These are phyloP conservation scores for Abrostola tripartita DNA, from an alignment of 2,888 invertebrate genomes.

Conservation along the genomic window DNA sequence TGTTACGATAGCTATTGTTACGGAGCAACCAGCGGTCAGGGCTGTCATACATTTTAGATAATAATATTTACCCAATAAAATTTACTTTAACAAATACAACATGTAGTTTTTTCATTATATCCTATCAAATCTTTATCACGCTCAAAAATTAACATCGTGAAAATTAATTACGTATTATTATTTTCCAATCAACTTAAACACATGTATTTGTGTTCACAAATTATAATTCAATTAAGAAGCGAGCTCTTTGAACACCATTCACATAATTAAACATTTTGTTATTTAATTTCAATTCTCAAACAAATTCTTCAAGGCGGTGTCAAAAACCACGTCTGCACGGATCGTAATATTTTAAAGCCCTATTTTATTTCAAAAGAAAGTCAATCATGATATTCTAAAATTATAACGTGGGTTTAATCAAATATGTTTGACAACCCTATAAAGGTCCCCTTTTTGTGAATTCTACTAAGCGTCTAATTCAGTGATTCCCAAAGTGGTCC, in stretches of 20 bases:
- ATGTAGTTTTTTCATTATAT: slow-evolving; percentile 23
- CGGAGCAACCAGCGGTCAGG: slow-evolving; percentile 73
- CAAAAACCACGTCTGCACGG: neutral
- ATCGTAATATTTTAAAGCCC: neutral
- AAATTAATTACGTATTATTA: slow-evolving; percentile 50
- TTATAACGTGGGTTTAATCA: neutral
- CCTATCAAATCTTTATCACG: slow-evolving; percentile 30
- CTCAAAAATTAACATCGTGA: slow-evolving; percentile 38
- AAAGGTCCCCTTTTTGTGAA: slow-evolving; percentile 68
- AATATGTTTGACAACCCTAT: slow-evolving; percentile 66
- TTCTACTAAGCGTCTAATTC: slow-evolving; percentile 79
- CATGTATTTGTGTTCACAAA: slow-evolving; percentile 42
- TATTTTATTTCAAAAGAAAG: neutral
- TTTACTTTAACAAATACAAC: slow-evolving; percentile 54
- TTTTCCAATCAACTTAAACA: slow-evolving; percentile 50
- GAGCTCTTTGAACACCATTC: slow-evolving; percentile 39
- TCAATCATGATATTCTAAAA: neutral
- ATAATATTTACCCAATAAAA: slow-evolving; percentile 48
- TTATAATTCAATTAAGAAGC: slow-evolving; percentile 46
- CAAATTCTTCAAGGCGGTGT: slow-evolving; percentile 13
- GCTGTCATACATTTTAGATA: slow-evolving; percentile 71
- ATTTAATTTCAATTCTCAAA: slow-evolving; percentile 28
- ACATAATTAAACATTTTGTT: slow-evolving; percentile 46
- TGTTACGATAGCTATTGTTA: slow-evolving; percentile 83
- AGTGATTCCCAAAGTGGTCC: too few species aligned